Conservation (phyloP, 1,140 invertebrate species). For the Fopius arisanus region DNA sequence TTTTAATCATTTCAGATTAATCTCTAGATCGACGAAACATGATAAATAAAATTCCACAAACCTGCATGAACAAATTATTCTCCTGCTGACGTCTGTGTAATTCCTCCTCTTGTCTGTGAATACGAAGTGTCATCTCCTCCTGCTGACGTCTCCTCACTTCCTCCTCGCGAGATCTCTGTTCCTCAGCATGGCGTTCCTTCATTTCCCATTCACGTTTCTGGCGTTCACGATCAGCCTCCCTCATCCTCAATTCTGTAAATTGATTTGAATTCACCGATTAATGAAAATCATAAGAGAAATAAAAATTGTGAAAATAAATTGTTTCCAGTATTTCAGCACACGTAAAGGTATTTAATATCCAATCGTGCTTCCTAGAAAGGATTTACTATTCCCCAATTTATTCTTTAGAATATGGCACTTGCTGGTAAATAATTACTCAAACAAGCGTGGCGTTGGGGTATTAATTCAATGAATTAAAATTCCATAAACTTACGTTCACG, state of each 20-base stretch:
- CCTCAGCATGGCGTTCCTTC: conserved; percentile 83
- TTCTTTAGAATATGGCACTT: conserved; percentile 50
- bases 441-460: conserved; percentile 60
- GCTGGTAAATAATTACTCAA: conserved; percentile 41
- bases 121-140: conserved; percentile 77
- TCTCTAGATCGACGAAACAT: no score
- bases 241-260: conserved; percentile 77
- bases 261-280: not conserved
- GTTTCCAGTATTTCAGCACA: conserved; percentile 54
- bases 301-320: conserved; percentile 24
- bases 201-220: conserved; percentile 89
- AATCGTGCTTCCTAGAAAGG: conserved; percentile 57
- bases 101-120: conserved; percentile 83
- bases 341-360: conserved; percentile 37
- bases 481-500: conserved; percentile 76
- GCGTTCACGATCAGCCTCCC: conserved; percentile 86
- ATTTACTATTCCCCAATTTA: conserved; percentile 52
- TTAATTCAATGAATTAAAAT: not conserved
- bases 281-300: conserved; percentile 1
- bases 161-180: conserved; percentile 79
- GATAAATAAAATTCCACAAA: conserved; percentile 51
- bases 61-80: conserved; percentile 83
- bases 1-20: conserved; percentile 59
- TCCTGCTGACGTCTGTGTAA: conserved; percentile 81
- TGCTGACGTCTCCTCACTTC: conserved; percentile 75